Base-by-base conservation (phyloP, 2,113 vertebrate genomes). In the Apodemus sylvaticus region DNA sequence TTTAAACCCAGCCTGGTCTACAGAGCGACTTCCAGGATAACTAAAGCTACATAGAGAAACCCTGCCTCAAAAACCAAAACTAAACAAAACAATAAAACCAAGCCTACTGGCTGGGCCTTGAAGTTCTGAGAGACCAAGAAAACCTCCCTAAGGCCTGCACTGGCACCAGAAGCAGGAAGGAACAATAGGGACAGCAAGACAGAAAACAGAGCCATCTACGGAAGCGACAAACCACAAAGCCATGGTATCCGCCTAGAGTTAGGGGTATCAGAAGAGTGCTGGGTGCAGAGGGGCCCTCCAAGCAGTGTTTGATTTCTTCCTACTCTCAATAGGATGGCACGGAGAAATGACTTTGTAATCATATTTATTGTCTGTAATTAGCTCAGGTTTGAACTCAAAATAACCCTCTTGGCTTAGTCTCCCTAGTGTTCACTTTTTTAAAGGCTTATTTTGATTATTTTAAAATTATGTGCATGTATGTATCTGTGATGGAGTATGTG, bases 231-330 rank as follows among this genome's bases (percentile, higher is more conserved):
- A 73, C n/a, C 51, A 45, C 8, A 83, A 55, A 42, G 82, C 77
- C n/a, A 55, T 10, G 0, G 60, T 0, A 7, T 83, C 83, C 39
- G 22, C 62, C 62, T 24, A 89, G 60, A 91, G 24, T 66, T 77
- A 55, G 26, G 39, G 12, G 24, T 58, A 20, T 58, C 10, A 36
- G 71, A 71, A 39, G 45, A 20, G 74, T 51, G 9, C 51, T 86
- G 60, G 64, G 17, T 71, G 29, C 31, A 79, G 81, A 92, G 31
- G 55, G 22, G 22, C 2, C 1, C 19, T 0, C 14, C 13, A 3
- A 93, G 48, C 51, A 90, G 88, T 90, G 19, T 70, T 79, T 29
- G n/a, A 70, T 95, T 94, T 95, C 74, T 68, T 97, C 90, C 89
- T 94, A 89, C 77, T 95, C 60, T 87, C 78, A 87, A 45, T 58